Base-by-base conservation (phyloP, 2,797 vertebrate species). In the Chloroceryle inda region DNA sequence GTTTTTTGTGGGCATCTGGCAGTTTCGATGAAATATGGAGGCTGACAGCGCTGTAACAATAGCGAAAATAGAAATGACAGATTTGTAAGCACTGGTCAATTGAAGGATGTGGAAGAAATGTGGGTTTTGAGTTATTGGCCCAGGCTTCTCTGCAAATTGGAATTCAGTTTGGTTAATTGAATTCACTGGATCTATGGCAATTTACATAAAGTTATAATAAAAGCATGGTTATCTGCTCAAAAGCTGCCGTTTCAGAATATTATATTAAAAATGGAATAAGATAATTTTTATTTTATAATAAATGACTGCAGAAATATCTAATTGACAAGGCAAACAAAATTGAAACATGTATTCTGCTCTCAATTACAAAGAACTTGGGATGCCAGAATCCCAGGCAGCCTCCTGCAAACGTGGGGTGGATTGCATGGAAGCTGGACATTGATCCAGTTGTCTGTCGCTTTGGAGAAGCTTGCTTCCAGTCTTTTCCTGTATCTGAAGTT, bases 161-260 rank as follows among this genome's bases (percentile, higher is more conserved):
- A 94, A 92, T 91, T 94, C 73, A 87, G 49, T 87, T 79, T 67
- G 73, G 67, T 94, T 95, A 94, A 96, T 92, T 94, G 88, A 95
- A 96, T 94, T 96, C 45, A 19, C 56, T 66, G 92, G 82, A 84
- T 94, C 95, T 66, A 4, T 75, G 63, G 91, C 73, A 92, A 94
- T 96, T 97, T 95, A 59, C 89, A 95, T 96, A 47, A 78, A 95
- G 76, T 86, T 89, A 75, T 72, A 92, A 93, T 84, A 81, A 63
- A 76, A 93, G 52, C 6, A 1, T 7, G 38, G 80, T 86, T 91
- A 88, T 94, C 93, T 90, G 68, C 61, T 52, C 40, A 78, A 89
- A 87, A 87, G 80, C 74, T 66, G 31, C 55, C 2, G 53, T 49
- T 96, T 91, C 1, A 3, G 79, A 86, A 45, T 76, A 85, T 77